A percentile compares a stretch with the other conserved stretches of the same genome.
These are phyloP conservation scores for Germaria angustata DNA, from an alignment of 2,888 invertebrate genomes.

Conservation along the genomic window DNA sequence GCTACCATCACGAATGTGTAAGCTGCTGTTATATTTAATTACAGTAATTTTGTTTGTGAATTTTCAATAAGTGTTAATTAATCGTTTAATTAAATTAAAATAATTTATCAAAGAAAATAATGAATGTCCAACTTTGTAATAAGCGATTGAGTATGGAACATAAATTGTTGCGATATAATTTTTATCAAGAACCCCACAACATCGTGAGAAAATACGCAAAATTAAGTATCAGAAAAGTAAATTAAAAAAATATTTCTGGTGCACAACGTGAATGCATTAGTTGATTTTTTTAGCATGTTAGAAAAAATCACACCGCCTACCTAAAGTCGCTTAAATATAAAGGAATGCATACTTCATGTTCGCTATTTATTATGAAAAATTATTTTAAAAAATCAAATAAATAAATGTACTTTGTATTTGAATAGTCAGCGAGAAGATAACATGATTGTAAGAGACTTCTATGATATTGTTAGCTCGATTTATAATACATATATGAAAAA, in stretches of 20 bases:
- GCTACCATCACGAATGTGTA: too few relatives aligned
- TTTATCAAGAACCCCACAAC: slow-evolving; percentile 4
- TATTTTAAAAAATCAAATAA: background rate
- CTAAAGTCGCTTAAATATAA: background rate
- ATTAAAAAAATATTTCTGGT: background rate
- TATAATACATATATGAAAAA: too few relatives aligned
- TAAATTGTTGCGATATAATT: background rate
- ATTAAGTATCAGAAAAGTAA: background rate
- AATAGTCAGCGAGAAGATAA: slow-evolving; percentile 3
- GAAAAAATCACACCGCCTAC: background rate
- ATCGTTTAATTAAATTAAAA: too few relatives aligned
- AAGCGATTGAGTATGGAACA: too few relatives aligned
- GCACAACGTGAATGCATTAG: background rate
- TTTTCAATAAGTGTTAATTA: too few relatives aligned
- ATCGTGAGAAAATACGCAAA: slow-evolving; percentile 36
- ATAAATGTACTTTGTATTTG: background rate
- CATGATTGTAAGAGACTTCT: slow-evolving; percentile 51
- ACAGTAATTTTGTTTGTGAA: too few relatives aligned
- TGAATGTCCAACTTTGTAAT: too few relatives aligned
- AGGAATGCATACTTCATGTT: background rate
- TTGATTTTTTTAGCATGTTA: background rate
- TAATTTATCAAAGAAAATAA: too few relatives aligned
- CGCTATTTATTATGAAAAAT: background rate
- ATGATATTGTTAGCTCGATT: slow-evolving; percentile 31
- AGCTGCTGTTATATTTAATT: too few relatives aligned